Conservation (phyloP, 2,113 vertebrate genomes). For the Leptobrachium ailaonicum region DNA sequence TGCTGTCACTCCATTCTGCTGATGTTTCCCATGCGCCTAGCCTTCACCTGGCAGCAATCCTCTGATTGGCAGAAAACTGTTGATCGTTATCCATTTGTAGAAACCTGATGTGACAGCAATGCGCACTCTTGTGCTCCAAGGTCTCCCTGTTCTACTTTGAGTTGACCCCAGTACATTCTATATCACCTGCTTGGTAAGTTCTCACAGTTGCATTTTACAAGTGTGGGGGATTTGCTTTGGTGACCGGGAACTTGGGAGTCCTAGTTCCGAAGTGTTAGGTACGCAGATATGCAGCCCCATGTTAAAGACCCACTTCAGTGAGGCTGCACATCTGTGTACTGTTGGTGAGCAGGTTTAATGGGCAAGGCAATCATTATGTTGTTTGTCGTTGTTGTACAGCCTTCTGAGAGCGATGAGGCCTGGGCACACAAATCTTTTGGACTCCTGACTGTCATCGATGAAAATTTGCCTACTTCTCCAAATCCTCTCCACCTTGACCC, state of each 20-base stretch:
- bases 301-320: slow-evolving; percentile 1
- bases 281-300: not conserved
- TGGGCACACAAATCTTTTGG: slow-evolving; percentile 11
- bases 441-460: slow-evolving; percentile 9
- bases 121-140: slow-evolving; percentile 25
- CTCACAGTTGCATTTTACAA: slow-evolving; percentile 3
- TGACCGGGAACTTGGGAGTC: not conserved
- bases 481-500: slow-evolving; percentile 8
- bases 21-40: no score
- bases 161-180: slow-evolving; percentile 45
- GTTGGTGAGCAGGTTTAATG: not conserved
- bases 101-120: slow-evolving; percentile 44
- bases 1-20: no score
- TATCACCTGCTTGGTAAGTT: slow-evolving; percentile 49
- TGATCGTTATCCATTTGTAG: slow-evolving; percentile 15
- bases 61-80: no score
- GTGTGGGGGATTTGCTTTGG: not conserved
- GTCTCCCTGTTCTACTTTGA: slow-evolving; percentile 45
- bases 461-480: slow-evolving; percentile 30
- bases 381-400: slow-evolving; percentile 4
- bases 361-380: not conserved
- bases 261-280: not conserved
- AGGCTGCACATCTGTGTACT: not conserved
- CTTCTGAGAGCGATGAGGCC: not conserved
- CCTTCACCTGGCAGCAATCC: no score